Conservation (phyloP, 2,888 invertebrate genomes). For the Dasysyrphus tricinctus region DNA sequence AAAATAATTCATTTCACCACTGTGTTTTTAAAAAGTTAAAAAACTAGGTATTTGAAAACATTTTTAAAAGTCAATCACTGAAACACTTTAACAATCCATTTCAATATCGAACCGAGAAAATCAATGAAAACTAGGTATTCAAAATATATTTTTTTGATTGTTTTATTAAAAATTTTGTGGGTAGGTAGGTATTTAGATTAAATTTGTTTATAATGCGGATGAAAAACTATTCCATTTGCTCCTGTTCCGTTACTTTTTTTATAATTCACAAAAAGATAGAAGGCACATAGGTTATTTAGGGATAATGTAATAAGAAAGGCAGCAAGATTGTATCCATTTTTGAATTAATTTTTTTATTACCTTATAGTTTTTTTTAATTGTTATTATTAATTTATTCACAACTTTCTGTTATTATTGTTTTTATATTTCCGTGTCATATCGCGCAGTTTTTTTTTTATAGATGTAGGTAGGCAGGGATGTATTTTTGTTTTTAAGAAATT, state of each 20-base stretch:
- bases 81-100: slow-evolving; percentile 23
- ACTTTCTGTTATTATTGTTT: slow-evolving; percentile 55
- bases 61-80: not conserved
- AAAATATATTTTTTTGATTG: not conserved
- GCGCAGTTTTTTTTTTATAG: slow-evolving; percentile 11
- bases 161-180: not conserved
- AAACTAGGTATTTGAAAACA: not conserved
- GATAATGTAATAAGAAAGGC: too few species aligned
- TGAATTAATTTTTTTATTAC: slow-evolving; percentile 40
- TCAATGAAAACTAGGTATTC: not conserved
- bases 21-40: not conserved
- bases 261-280: not conserved
- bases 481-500: slow-evolving; percentile 8
- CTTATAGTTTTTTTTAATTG: slow-evolving; percentile 36
- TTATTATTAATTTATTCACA: slow-evolving; percentile 43
- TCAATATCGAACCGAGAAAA: slow-evolving; percentile 19
- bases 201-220: too few species aligned
- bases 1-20: not conserved
- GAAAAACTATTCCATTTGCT: too few species aligned
- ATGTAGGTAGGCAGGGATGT: not conserved
- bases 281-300: not conserved
- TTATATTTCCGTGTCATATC: slow-evolving; percentile 48
- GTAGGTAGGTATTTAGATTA: too few species aligned
- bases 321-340: slow-evolving; percentile 2
- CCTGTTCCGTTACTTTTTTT: not conserved